Base-by-base conservation (phyloP, 2,113 vertebrate genomes). In the Sus scrofa region DNA sequence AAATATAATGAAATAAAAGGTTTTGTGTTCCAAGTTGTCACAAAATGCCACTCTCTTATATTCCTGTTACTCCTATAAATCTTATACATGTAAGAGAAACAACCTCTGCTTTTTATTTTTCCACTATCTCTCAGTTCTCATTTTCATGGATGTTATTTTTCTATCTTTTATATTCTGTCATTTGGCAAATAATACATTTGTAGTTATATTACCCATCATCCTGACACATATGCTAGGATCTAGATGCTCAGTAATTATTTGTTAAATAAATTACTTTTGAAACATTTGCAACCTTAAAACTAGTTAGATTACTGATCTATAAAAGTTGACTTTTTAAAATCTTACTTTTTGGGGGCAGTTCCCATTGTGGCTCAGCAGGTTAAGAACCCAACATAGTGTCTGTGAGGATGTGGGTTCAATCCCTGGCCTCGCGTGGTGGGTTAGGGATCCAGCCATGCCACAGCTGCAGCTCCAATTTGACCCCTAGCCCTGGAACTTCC, bases 181-280 rank as follows among this genome's bases (percentile, higher is more conserved):
- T 4, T 74, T 84, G 70, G 32, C 12, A 68, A 77, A 14, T 84
- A 60, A 79, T n/a, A 37, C 62, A 79, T 32, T 68, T 79, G 32
- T 30, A 16, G 73, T 63, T 89, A 54, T 32, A 71, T 32, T 60
- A 50, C 13, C 63, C 32, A 52, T 62, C n/a, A 79, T 86, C 56
- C n/a, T 71, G 56, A 86, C 63, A 39, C 27, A 52, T 70, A 65
- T 86, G 16, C 88, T 87, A 37, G 44, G 58, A 65, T 58, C 39
- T 93, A 81, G 82, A 27, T 65, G 62, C 20, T 65, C 73, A 34
- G 30, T 91, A 75, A 89, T 34, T 84, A 90, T 83, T 74, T 90
- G 27, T 34, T 92, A 19, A 65, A 75, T 93, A 95, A 52, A 62
- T 96, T 81, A 54, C 52, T 68, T 88, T 67, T 91, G 56, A 92